Evolutionary conservation across 2,797 vertebrate species (phyloP), one percentile per base, ranked within the genome.

Genomic region (Hypotaenidia philippensis): DNA sequence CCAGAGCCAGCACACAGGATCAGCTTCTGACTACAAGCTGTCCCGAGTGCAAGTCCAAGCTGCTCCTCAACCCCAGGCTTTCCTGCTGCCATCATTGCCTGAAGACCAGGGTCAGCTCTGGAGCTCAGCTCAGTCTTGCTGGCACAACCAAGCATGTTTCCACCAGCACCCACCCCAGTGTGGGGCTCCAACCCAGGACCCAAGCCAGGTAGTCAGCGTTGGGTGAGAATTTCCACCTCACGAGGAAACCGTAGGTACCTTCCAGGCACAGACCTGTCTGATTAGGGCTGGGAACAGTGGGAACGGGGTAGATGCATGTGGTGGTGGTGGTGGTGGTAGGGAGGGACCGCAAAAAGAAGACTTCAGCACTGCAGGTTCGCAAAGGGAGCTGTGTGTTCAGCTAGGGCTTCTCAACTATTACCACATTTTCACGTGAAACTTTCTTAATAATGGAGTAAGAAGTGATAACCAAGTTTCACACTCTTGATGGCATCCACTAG

Each of bases 241-340:
- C 3, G 2, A 70, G 27, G 50, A 70, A 83, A n/a, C 15, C 4
- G 5, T 27, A 32, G 36, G n/a, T n/a, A 31, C 23, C n/a, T 38
- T 44, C 22, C 53, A 59, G 36, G 22, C 45, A 66, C 26, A 49
- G 56, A 40, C 13, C 49, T 20, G 27, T 20, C 40, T 32, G n/a
- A 14, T 10, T 1, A 1, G 8, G 47, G 9, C 16, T 32, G 41
- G 41, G 21, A 69, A 26, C 16, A 25, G 44, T 2, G 7, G 44
- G 36, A 74, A 52, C 0, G 0, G 61, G 6, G 55, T 18, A 74
- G 25, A 79, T 9, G 11, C 41, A 44, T 0, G 29, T 32, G 9
- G 27, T 31, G 26, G 20, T 10, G 9, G 29, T 32, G 9, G 27
- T 31, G 26, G 20, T 10, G 9, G 19, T 29, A 76, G 41, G 13